phyloP scores from a whole-genome alignment of 1,140 invertebrate species.

The Plutomurus gul region DNA sequence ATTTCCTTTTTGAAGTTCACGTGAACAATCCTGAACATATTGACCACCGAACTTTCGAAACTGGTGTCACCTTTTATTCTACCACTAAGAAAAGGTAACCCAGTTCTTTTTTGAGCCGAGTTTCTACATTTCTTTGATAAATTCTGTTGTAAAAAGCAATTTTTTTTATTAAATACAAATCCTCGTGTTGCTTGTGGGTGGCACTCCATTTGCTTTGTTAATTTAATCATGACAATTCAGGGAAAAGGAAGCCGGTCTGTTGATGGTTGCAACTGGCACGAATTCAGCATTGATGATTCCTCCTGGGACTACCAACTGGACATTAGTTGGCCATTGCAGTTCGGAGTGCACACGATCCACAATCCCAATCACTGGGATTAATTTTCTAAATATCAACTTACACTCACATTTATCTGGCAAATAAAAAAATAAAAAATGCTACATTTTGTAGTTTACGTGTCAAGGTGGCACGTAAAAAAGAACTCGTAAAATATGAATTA shows the following conservation, averaged over 20 bases:
- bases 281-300: slow-evolving; percentile 37
- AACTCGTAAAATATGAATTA: neutral
- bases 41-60: neutral
- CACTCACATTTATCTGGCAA: slow-evolving; percentile 33
- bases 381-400: slow-evolving; percentile 30
- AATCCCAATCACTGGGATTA: slow-evolving; percentile 15
- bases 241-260: slow-evolving; percentile 39
- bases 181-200: neutral
- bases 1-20: neutral
- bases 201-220: too few species aligned
- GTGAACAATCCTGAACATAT: neutral
- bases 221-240: too few species aligned
- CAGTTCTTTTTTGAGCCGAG: neutral
- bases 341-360: neutral
- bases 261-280: slow-evolving; percentile 40
- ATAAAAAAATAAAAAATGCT: neutral
- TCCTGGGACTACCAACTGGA: slow-evolving; percentile 41
- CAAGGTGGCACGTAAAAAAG: neutral
- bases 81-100: neutral
- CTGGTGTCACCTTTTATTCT: neutral
- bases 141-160: neutral
- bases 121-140: neutral
- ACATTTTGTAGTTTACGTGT: neutral
- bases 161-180: neutral
- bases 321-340: slow-evolving; percentile 29